Evolutionary conservation across 1,140 invertebrate species (phyloP).

Genomic region (Pseudoatta argentina): DNA sequence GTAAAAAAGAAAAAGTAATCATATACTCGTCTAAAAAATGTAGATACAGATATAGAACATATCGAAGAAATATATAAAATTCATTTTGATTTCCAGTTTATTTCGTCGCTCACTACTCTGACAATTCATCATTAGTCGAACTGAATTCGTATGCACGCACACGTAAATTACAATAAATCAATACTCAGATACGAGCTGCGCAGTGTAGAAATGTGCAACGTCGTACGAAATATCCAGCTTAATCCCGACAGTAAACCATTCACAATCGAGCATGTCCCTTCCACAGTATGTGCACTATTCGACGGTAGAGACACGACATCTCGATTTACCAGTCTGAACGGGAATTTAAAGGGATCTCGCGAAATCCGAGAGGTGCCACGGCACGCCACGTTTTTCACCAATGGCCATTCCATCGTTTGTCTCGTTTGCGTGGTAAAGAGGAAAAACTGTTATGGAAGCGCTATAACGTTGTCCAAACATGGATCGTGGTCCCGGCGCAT

Average conservation of each 20-base stretch:
- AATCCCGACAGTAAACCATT: conserved; percentile 31
- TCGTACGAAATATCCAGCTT: conserved; percentile 40
- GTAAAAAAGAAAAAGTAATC: neutral
- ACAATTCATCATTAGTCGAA: conserved; percentile 20
- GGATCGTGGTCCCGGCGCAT: conserved; percentile 65
- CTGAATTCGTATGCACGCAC: conserved; percentile 2
- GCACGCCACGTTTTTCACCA: conserved; percentile 44
- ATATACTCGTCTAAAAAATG: neutral
- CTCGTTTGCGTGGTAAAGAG: conserved; percentile 62
- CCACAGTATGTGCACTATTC: conserved; percentile 1
- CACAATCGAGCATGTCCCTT: conserved; percentile 7
- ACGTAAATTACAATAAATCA: conserved; percentile 33
- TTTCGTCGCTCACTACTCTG: neutral
- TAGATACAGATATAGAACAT: neutral
- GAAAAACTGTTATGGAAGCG: conserved; percentile 68
- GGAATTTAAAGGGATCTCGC: conserved; percentile 41
- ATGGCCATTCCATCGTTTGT: conserved; percentile 15
- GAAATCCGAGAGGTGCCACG: conserved; percentile 45
- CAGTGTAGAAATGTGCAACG: conserved; percentile 16
- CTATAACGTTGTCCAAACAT: conserved; percentile 74
- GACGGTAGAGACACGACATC: conserved; percentile 33
- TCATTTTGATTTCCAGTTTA: neutral
- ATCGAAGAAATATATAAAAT: neutral
- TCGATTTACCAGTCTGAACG: conserved; percentile 37
- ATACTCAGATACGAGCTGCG: conserved; percentile 12